Evolutionary conservation across 2,113 vertebrate genomes (phyloP), one percentile per base, ranked within the genome.

Genomic region (Pyxicephalus adspersus): DNA sequence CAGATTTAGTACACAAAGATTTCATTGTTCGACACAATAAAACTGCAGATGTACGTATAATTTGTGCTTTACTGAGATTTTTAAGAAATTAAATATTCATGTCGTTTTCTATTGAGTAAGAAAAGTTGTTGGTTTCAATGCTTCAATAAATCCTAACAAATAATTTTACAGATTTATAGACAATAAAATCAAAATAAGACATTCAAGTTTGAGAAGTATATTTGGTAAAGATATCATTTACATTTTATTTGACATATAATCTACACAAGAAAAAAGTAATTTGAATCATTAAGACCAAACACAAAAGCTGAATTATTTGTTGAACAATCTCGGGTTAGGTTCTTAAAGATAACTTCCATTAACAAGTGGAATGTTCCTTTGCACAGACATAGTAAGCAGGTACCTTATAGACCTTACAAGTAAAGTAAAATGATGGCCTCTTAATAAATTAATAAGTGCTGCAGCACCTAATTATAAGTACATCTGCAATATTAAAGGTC

Each of bases 71-170:
- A 2, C 25, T 23, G 20, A 25, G 25, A 25, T 58, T 38, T 3
- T 38, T 58, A 29, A 38, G 19, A 74, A 74, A 60, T 74, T 3
- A 15, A 58, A 23, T 22, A 74, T 74, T 60, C 5, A 52, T 28
- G 45, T n/a, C 9, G 28, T 52, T 45, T 45, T 45, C 2, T 45
- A 13, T 13, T 13, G 8, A 45, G 11, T 45, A 45, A 13, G 9
- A 45, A 45, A 13, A 13, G 8, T 45, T 45, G n/a, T 45, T 15
- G 38, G 6, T 45, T 34, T 34, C 6, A 34, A 34, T 73, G 15
- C 2, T 20, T 25, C 15, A 0, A 29, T 26, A 28, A 70, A 17
- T 45, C 38, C 31, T 5, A 25, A 70, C 18, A 28, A 18, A 52
- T 19, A 13, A 65, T 16, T 50, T 5, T 28, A 26, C 23, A 52